Percentiles rank a stretch among this genome's conserved stretches.
These are phyloP conservation scores for Lucifuga dentata DNA, from an alignment of 2,113 vertebrate genomes.

Conservation along the genomic window DNA sequence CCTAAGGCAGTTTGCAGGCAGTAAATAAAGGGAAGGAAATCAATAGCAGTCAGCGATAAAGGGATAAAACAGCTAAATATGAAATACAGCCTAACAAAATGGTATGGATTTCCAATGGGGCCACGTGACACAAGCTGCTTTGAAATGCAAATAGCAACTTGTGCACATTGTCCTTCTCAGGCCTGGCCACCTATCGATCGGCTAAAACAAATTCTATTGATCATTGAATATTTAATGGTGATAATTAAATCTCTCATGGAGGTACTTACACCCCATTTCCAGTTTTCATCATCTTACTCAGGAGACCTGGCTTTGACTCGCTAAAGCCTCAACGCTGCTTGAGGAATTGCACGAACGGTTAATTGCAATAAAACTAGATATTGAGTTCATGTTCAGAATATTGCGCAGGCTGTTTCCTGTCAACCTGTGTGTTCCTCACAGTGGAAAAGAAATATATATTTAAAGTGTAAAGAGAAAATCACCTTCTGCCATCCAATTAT, in stretches of 20 bases:
- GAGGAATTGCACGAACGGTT: slow-evolving; percentile 33
- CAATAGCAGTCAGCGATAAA: slow-evolving; percentile 85
- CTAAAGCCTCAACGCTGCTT: slow-evolving; percentile 33
- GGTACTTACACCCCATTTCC: slow-evolving; percentile 82
- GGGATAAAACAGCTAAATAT: slow-evolving; percentile 85
- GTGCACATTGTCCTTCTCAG: slow-evolving; percentile 85
- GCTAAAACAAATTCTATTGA: slow-evolving; percentile 86
- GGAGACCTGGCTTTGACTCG: slow-evolving; percentile 72
- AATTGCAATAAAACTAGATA: slow-evolving; percentile 61
- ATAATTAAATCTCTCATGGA: slow-evolving; percentile 84
- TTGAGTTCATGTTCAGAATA: slow-evolving; percentile 47
- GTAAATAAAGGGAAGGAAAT: slow-evolving; percentile 85
- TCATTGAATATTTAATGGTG: slow-evolving; percentile 87
- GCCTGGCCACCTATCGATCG: slow-evolving; percentile 83
- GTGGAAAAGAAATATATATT: slow-evolving; percentile 8
- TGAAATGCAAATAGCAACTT: slow-evolving; percentile 88
- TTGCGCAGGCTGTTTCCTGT: slow-evolving; percentile 41
- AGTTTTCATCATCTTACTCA: slow-evolving; percentile 69
- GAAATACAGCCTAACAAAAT: slow-evolving; percentile 86
- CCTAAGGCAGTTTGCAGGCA: slow-evolving; percentile 80
- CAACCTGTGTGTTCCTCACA: slow-evolving; percentile 21
- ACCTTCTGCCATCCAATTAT: slow-evolving; percentile 11
- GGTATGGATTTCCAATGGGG: slow-evolving; percentile 87
- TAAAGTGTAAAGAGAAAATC: slow-evolving; percentile 32
- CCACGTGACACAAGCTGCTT: slow-evolving; percentile 83